phyloP scores from a whole-genome alignment of 1,140 invertebrate species.

The Procambarus clarkii region DNA sequence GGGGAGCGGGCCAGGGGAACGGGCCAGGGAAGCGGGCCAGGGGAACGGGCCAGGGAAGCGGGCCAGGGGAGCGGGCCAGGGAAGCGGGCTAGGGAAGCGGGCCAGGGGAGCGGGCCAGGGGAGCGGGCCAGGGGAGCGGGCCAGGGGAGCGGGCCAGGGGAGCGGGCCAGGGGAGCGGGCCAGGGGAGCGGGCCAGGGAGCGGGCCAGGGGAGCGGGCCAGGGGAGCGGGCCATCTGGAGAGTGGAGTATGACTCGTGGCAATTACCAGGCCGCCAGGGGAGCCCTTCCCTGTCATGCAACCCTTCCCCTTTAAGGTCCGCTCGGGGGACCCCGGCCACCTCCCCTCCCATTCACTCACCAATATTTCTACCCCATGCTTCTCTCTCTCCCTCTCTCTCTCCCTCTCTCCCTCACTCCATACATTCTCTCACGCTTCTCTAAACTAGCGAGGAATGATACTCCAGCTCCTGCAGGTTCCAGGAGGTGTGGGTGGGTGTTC shows the following conservation, averaged over 20 bases:
- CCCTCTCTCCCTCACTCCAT: background rate
- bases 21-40: no score
- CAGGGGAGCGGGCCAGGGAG: background rate
- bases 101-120: background rate
- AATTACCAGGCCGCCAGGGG: slow-evolving; percentile 58
- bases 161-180: background rate
- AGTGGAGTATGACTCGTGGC: slow-evolving; percentile 66
- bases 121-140: background rate
- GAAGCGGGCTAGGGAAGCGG: background rate
- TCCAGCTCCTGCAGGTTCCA: no score
- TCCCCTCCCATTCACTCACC: background rate
- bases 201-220: background rate
- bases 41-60: background rate
- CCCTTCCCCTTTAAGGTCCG: slow-evolving; percentile 49
- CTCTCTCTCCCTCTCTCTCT: background rate
- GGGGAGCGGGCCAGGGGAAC: background rate
- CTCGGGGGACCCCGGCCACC: background rate
- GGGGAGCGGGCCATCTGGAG: slow-evolving; percentile 54
- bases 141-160: background rate
- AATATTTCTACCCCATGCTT: background rate
- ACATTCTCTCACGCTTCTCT: background rate
- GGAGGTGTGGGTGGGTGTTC: background rate
- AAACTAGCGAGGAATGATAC: no score
- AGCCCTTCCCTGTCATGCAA: slow-evolving; percentile 68
- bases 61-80: background rate